Conservation (phyloP, 1,140 invertebrate genomes). For the Brachionus angularis region DNA sequence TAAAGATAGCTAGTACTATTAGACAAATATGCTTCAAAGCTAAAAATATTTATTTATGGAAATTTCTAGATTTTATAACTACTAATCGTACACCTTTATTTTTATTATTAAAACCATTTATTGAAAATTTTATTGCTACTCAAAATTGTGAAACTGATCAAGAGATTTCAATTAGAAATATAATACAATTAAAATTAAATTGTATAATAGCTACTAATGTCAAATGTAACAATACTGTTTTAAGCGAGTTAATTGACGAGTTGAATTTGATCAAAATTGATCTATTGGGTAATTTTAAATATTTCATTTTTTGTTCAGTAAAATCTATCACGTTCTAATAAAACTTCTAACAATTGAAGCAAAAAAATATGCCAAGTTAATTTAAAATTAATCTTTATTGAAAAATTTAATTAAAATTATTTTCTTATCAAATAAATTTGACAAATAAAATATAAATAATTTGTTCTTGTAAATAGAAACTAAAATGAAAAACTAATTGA, state of each 20-base stretch:
- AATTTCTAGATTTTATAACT: slow-evolving; percentile 29
- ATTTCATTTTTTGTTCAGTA: neutral
- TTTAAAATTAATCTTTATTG: neutral
- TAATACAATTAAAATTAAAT: slow-evolving; percentile 24
- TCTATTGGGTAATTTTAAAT: neutral
- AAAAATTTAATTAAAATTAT: too few relatives aligned
- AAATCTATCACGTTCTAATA: neutral
- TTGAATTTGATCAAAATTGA: slow-evolving; percentile 13
- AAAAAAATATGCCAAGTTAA: neutral
- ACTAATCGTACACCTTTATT: slow-evolving; percentile 9
- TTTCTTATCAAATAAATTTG: neutral
- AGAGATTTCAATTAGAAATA: slow-evolving; percentile 1
- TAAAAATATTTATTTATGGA: slow-evolving; percentile 40
- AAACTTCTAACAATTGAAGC: neutral
- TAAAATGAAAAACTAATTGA: too few relatives aligned
- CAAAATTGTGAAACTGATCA: slow-evolving; percentile 34
- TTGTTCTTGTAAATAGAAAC: too few relatives aligned
- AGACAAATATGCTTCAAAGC: slow-evolving; percentile 32
- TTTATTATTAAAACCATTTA: slow-evolving; percentile 22
- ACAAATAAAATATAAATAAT: neutral
- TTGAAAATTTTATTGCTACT: slow-evolving; percentile 36
- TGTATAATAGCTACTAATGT: neutral
- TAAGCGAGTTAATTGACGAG: slow-evolving; percentile 27
- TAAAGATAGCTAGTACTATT: slow-evolving; percentile 11
- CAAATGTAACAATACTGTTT: slow-evolving; percentile 24